Percentiles rank a stretch among this genome's conserved stretches.
These are phyloP conservation scores for Saccostrea cuccullata DNA, from an alignment of 1,140 invertebrate species.

Conservation along the genomic window DNA sequence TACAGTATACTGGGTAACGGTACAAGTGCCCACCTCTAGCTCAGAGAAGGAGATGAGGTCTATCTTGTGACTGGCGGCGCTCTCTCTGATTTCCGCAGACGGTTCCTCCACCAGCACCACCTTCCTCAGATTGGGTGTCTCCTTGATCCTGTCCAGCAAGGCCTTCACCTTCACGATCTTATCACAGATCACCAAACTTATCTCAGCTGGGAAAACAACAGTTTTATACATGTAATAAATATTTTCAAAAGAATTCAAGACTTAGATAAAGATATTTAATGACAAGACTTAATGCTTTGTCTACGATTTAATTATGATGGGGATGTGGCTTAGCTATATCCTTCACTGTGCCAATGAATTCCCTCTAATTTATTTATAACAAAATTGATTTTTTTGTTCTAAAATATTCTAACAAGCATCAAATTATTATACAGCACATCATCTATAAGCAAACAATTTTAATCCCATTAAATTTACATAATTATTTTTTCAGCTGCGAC, in stretches of 20 bases:
- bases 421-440: too few species aligned
- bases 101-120: slow-evolving; percentile 90
- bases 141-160: slow-evolving; percentile 86
- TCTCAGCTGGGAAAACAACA: slow-evolving; percentile 67
- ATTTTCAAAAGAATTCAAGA: not conserved
- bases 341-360: too few species aligned
- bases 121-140: slow-evolving; percentile 89
- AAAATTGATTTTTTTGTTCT: too few species aligned
- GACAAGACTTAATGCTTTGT: not conserved
- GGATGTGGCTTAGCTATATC: too few species aligned
- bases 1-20: too few species aligned
- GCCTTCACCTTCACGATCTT: slow-evolving; percentile 89
- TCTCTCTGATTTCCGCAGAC: slow-evolving; percentile 86
- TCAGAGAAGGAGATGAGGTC: slow-evolving; percentile 91
- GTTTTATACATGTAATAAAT: not conserved
- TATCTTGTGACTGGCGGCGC: slow-evolving; percentile 89
- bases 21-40: slow-evolving; percentile 83
- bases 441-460: too few species aligned
- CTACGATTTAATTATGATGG: not conserved
- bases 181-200: slow-evolving; percentile 88
- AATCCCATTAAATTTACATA: too few species aligned
- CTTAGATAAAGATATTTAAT: too few species aligned
- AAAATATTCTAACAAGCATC: too few species aligned
- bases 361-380: too few species aligned
- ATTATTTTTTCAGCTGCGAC: too few species aligned